Base-by-base conservation (phyloP, 2,113 vertebrate species). In the Oncorhynchus kisutch region DNA sequence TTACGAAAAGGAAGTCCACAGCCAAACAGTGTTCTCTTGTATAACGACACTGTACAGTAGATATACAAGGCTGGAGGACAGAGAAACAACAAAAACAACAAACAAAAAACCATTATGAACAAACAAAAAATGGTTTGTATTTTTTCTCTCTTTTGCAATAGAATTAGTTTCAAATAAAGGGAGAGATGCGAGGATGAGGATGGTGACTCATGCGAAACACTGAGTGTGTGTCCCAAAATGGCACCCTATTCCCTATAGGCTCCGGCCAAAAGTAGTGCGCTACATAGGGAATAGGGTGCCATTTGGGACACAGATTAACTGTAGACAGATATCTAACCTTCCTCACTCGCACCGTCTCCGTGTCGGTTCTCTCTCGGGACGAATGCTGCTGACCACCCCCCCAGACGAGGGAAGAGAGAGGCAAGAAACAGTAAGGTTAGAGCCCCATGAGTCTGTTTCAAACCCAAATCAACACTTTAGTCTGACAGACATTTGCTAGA, bases 301-400 rank as follows among this genome's bases (percentile, higher is more conserved):
- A 39, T 45, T 45, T 11, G 39, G 16, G 14, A 54, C 39, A 45
- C 8, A 70, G 3, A 59, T 14, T 1, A 54, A 54, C 51, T 45
- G 39, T 54, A 18, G 51, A 54, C 51, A 76, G 24, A 16, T 70
- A 59, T 92, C 97, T 97, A 93, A 99, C 98, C 97, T 99, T 99
- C 92, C 96, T 97, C 93, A 96, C 95, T 93, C 95, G 95, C 93
- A 96, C 93, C 90, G 92, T 90, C 71, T 98, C 97, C 89, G 93
- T 93, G 89, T 94, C 94, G 88, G 94, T 64, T 84, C 78, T 89
- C 76, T 90, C 96, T 88, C 94, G 95, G 88, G 95, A 91, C 87
- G 93, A 93, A 91, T 95, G 96, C 95, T 95, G 94, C 81, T 88
- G 16, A 88, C 6, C 34, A 5, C 34, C 34, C 31, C 31, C 91